These are phyloP conservation scores for Porites evermanni DNA, from an alignment of 92 coral and sea anemone genomes.

Conservation along the genomic window DNA sequence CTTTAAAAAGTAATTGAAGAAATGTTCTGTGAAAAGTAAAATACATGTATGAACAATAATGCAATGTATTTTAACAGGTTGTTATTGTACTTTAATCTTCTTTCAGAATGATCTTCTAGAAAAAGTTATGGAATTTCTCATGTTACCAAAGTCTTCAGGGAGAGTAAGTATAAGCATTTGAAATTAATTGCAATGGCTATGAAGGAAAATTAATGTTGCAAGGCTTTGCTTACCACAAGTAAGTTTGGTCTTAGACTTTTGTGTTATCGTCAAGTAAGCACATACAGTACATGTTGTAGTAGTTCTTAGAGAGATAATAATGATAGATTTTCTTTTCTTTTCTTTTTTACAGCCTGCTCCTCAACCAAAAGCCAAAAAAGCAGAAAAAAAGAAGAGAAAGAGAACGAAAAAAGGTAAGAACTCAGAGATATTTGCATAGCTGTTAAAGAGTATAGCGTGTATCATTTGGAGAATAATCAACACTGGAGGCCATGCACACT, in stretches of 20 bases:
- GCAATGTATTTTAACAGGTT: too few relatives aligned
- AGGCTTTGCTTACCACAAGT: too few relatives aligned
- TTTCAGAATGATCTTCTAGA: conserved; percentile 80
- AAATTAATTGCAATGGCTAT: too few relatives aligned
- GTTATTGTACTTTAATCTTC: background rate
- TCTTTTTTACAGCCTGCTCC: conserved; percentile 18
- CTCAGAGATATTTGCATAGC: background rate
- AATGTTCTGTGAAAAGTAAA: too few relatives aligned
- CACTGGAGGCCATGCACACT: too few relatives aligned
- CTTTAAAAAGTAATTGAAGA: too few relatives aligned
- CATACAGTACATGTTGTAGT: too few relatives aligned
- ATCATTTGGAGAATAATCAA: too few relatives aligned
- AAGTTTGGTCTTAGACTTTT: background rate
- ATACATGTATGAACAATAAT: too few relatives aligned
- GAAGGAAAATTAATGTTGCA: too few relatives aligned
- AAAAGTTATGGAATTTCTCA: conserved; percentile 80
- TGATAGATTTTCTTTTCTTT: too few relatives aligned
- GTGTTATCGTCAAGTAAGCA: background rate
- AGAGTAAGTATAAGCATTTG: conserved; percentile 58
- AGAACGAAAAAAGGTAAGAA: conserved; percentile 28
- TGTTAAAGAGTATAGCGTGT: too few relatives aligned
- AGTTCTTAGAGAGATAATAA: background rate
- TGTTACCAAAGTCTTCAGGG: conserved; percentile 91
- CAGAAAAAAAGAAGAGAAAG: conserved; percentile 28
- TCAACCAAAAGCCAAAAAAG: conserved; percentile 38